A percentile compares a stretch with the other conserved stretches of the same genome.
Conservation (phyloP, 92 coral and sea anemone species). For the Phenganax stokvisi region DNA sequence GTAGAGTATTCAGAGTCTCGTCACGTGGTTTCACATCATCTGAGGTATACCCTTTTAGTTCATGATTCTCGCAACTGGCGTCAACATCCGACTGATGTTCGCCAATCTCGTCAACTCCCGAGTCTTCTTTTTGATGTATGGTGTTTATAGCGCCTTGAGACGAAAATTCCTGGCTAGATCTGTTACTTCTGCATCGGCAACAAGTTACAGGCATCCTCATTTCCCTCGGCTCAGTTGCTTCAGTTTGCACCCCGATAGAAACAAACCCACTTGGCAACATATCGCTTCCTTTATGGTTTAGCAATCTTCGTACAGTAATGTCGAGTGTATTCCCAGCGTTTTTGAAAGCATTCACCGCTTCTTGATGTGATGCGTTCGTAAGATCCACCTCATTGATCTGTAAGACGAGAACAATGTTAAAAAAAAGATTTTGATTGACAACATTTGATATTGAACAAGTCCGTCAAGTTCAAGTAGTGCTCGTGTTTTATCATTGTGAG, state of each 20-base stretch:
- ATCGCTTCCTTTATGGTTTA: conserved; percentile 34
- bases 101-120: conserved; percentile 40
- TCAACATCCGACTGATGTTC: conserved; percentile 37
- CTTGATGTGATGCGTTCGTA: conserved; percentile 76
- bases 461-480: too few relatives aligned
- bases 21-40: conserved; percentile 22
- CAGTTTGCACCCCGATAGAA: conserved; percentile 88
- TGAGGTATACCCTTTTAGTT: neutral
- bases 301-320: conserved; percentile 62
- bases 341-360: conserved; percentile 86
- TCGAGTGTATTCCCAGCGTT: conserved; percentile 69
- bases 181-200: conserved; percentile 37
- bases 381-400: conserved; percentile 81
- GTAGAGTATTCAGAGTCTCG: conserved; percentile 11
- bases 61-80: conserved; percentile 23
- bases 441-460: too few relatives aligned
- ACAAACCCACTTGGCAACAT: conserved; percentile 41
- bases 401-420: neutral
- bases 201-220: conserved; percentile 2
- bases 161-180: conserved; percentile 30
- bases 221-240: conserved; percentile 30
- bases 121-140: conserved; percentile 35
- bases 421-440: neutral
- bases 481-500: too few relatives aligned
- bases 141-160: conserved; percentile 32